Evolutionary conservation across 1,140 invertebrate genomes (phyloP).

Genomic region (Scaptomyza pallida): DNA sequence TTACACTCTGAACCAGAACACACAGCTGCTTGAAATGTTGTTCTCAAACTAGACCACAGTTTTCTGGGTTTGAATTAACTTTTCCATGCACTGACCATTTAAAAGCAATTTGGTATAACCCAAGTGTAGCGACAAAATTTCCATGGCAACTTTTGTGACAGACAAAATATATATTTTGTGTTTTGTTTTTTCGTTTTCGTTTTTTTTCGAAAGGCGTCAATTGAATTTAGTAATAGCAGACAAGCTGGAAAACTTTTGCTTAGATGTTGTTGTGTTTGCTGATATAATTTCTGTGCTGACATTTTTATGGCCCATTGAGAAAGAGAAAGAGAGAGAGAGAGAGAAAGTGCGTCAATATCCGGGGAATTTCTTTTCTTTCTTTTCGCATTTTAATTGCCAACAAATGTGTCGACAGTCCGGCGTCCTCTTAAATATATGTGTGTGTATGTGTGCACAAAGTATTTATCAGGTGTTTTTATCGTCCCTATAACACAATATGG

Average conservation of each 20-base stretch:
- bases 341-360: neutral
- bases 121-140: constrained; percentile 27
- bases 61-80: neutral
- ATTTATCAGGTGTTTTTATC: constrained; percentile 32
- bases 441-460: constrained; percentile 8
- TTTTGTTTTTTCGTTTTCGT: neutral
- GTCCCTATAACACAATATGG: constrained; percentile 11
- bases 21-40: constrained; percentile 12
- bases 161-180: neutral
- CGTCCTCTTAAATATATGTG: constrained; percentile 39
- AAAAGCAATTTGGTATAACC: constrained; percentile 25
- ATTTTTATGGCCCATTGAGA: constrained; percentile 29
- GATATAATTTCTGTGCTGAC: constrained; percentile 32
- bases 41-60: constrained; percentile 23
- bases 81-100: constrained; percentile 18
- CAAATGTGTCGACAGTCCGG: constrained; percentile 29
- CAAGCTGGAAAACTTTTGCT: constrained; percentile 29
- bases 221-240: constrained; percentile 33
- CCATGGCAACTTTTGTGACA: constrained; percentile 46
- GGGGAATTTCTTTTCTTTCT: constrained; percentile 7
- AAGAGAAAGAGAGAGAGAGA: too few species aligned
- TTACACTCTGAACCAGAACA: too few species aligned
- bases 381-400: constrained; percentile 49
- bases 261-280: constrained; percentile 50
- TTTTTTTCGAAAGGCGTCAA: constrained; percentile 17